Evolutionary conservation across 2,888 invertebrate genomes (phyloP), one percentile per base, ranked within the genome.

Genomic region (Temnothorax ravouxi): DNA sequence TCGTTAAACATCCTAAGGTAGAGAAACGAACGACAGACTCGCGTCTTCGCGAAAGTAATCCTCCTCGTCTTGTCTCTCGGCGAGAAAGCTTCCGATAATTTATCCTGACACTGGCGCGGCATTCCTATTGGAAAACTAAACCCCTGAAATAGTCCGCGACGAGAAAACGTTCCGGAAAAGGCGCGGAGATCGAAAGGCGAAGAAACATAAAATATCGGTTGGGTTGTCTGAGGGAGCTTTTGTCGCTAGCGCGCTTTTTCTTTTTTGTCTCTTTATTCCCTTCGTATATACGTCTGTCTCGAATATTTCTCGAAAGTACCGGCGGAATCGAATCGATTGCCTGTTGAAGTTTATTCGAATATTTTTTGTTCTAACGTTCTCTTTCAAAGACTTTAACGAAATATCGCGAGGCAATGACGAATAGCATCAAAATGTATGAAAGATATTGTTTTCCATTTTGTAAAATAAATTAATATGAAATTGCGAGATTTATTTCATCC

Each of bases 61-160:
- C 69, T 75, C 21, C 61, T 52, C 83, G 29, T 72, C 61, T 62
- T 75, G 61, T 41, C 50, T 64, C 29, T 83, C 61, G 74, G 61
- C 64, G 71, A 47, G 74, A 66, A 66, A 72, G 75, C 84, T 79
- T 67, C 47, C 76, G 77, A 84, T 86, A 84, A 86, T 86, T 86
- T 87, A 85, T 72, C 54, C 62, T 61, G 84, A 66, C 72, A 84
- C 61, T 79, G 62, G 79, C 62, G 62, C 62, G 25, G 72, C 54
- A 79, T 62, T 74, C 69, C 69, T 84, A 83, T 83, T 77, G 75
- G 83, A 75, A 77, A 83, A 77, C 83, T 69, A 83, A 83, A 83
- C 66, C 84, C 61, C 64, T 52, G 80, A 64, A 66, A 80, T 80
- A 61, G 69, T 64, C 79, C 47, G 41, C 71, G 84, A 64, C 79